phyloP scores from a whole-genome alignment of 2,797 vertebrate species.

The Poecilia wingei region DNA sequence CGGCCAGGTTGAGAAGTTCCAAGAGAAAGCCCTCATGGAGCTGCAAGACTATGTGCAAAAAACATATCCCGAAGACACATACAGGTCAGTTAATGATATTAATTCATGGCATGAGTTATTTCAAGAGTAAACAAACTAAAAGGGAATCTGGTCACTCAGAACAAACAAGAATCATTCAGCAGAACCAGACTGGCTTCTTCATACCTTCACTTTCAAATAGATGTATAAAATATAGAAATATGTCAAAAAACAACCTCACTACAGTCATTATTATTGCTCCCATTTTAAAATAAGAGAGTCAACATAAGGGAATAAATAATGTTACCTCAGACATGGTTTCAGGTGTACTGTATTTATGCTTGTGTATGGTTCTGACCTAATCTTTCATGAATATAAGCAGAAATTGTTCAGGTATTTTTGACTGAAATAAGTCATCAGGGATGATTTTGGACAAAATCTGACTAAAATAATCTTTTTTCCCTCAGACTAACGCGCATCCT shows the following conservation, averaged over 20 bases:
- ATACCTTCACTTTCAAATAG: not conserved
- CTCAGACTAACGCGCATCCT: slow-evolving; percentile 93
- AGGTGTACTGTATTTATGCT: not conserved
- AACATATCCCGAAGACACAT: slow-evolving; percentile 95
- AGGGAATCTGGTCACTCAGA: not conserved
- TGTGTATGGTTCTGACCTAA: not conserved
- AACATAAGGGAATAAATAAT: not conserved
- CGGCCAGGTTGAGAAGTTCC: slow-evolving; percentile 96
- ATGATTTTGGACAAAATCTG: not conserved
- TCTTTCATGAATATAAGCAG: not conserved
- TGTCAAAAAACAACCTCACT: no score
- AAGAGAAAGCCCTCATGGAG: slow-evolving; percentile 99
- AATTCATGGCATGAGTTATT: not conserved
- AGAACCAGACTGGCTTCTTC: not conserved
- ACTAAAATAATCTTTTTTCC: not conserved
- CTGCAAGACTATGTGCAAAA: slow-evolving; percentile 99
- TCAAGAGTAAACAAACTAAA: not conserved
- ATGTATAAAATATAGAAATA: not conserved
- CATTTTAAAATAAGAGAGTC: not conserved
- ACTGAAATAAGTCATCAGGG: not conserved
- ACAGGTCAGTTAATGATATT: slow-evolving; percentile 83
- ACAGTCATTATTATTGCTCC: not conserved
- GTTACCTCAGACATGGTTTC: not conserved
- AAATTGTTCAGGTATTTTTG: not conserved
- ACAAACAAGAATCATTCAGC: not conserved